Evolutionary conservation across 1,140 invertebrate genomes (phyloP), one percentile per base, ranked within the genome.

Genomic region (Conus ventricosus): DNA sequence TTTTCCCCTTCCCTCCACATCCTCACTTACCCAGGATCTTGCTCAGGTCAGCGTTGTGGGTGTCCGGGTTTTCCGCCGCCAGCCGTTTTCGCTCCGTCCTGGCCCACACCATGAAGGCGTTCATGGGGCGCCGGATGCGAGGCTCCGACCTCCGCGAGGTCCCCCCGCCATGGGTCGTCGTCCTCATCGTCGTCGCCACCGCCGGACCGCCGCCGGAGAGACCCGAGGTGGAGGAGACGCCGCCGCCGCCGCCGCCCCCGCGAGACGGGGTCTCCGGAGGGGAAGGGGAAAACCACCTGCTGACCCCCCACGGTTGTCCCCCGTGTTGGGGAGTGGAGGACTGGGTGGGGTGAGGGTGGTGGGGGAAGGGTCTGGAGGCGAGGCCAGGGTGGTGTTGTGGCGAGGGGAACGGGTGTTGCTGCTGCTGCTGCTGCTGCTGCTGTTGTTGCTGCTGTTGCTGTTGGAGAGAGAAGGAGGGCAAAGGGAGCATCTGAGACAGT

Each of bases 51-150:
- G 85, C 85, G 85, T 87, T 87, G 85, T 87, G 85, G 53, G 75
- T 67, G 75, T 87, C 85, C 10, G 85, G 85, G 85, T 87, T 87
- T 53, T 87, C 75, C 51, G 53, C 85, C 8, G 85, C 85, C 71
- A 87, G 71, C 6, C 71, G 15, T n/a, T 87, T 87, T 23, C 85
- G 39, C 75, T 87, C 85, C 4, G 71, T 54, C 17, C 54, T 55
- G 15, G 85, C 71, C 85, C 85, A 87, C 85, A 87, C 85, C 85
- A 87, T 87, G 53, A 87, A 87, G 39, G 85, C n/a, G 85, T 87
- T 87, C 85, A 80, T 78, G 51, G 85, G 85, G n/a, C 85, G 57
- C 75, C 85, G 39, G 71, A 87, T 87, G 27, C 85, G 85, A 2
- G 51, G 57, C 53, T 87, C 85, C 20, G 71, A 80, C 75, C 75